Evolutionary conservation across 2,113 vertebrate genomes (phyloP), one percentile per base, ranked within the genome.

Genomic region (Carassius gibelio): DNA sequence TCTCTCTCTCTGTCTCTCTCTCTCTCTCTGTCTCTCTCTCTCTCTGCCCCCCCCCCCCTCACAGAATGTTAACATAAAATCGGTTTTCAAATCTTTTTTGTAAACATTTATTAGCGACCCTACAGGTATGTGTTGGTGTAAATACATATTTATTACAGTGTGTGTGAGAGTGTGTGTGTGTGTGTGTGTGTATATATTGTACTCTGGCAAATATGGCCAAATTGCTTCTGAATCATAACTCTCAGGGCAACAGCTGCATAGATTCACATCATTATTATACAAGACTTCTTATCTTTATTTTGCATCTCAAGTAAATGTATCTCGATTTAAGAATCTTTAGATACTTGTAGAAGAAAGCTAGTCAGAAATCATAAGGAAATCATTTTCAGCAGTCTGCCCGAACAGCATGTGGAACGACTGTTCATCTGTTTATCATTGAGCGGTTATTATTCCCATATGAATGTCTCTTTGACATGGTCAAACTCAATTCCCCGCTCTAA

Each of bases 191-290:
- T 26, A 26, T 26, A 26, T 26, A 26, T 23, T 61, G 50, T 64
- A 55, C 52, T 68, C 82, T 59, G 80, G 76, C 64, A 82, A 84
- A 34, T 75, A 69, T 69, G n/a, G 59, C 64, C 17, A 75, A 68
- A 81, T 36, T 84, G 50, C 14, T 81, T 34, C 38, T n/a, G 55
- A 81, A 77, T 76, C 61, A 38, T 68, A 81, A 66, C 21, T 42
- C 68, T 64, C 5, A 21, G 68, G 8, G 45, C 21, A 68, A 74
- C 59, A 48, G 42, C 15, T 42, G 19, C 57, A 59, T 59, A 9
- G n/a, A n/a, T 8, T 59, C 55, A 57, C 55, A 21, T 55, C 15
- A 55, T 55, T 19, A 5, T 57, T 6, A 57, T 57, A 2, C 57
- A 8, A 59, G 57, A 21, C 19, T 59, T 26, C 26, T 26, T 26